Evolutionary conservation across 2,797 vertebrate species (phyloP).

Genomic region (Falco rusticolus): DNA sequence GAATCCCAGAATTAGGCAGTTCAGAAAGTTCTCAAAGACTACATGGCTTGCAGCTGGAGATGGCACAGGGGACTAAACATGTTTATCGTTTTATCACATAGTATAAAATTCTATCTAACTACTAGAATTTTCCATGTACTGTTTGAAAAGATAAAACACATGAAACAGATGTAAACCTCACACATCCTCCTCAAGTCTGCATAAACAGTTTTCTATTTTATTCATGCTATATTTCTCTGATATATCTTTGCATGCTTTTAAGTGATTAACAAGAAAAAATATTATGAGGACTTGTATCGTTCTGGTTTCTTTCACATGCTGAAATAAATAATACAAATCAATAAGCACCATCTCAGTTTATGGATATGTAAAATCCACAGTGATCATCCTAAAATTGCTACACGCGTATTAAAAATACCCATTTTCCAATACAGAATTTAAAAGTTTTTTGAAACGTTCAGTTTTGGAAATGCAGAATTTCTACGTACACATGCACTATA

Average conservation of each 20-base stretch:
- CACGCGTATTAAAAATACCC: neutral
- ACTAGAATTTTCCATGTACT: neutral
- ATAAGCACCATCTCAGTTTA: neutral
- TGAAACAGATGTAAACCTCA: neutral
- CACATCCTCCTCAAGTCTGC: fast-evolving
- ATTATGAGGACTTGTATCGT: neutral
- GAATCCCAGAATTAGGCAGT: fast-evolving
- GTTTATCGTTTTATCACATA: neutral
- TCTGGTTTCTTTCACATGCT: neutral
- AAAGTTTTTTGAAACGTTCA: neutral
- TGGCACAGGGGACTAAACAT: neutral
- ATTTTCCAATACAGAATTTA: neutral
- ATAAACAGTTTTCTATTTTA: neutral
- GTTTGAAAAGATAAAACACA: neutral
- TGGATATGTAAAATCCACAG: neutral
- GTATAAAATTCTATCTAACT: neutral
- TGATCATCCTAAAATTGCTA: neutral
- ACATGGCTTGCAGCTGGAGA: neutral
- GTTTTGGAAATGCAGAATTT: neutral
- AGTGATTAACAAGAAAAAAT: neutral
- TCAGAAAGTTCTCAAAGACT: neutral
- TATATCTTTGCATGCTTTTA: neutral
- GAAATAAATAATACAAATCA: neutral
- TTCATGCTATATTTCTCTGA: neutral
- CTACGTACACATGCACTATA: fast-evolving